Percentiles rank a stretch among this genome's conserved stretches.
phyloP scores from a whole-genome alignment of 2,797 vertebrate genomes.

The Intellagama lesueurii region DNA sequence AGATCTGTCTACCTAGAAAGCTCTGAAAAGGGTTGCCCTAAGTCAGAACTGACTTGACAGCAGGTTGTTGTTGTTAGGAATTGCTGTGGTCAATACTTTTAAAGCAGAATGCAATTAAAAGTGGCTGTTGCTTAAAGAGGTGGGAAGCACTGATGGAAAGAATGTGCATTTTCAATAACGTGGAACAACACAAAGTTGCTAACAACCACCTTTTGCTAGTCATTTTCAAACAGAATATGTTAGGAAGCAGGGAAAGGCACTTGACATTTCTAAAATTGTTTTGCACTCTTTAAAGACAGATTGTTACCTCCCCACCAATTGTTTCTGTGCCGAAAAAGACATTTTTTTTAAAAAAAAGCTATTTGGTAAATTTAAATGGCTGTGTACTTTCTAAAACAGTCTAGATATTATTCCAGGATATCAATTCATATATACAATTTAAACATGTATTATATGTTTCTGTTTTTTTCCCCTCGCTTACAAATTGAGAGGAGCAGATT shows the following conservation, averaged over 20 bases:
- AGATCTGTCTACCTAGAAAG: too few species aligned
- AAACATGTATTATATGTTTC: not conserved
- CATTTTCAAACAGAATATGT: conserved; percentile 62
- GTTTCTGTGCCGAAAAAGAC: not conserved
- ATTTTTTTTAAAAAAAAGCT: not conserved
- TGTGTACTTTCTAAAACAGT: conserved; percentile 58
- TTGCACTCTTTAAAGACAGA: conserved; percentile 16
- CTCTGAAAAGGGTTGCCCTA: too few species aligned
- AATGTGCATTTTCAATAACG: conserved; percentile 22
- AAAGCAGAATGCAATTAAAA: conserved; percentile 28
- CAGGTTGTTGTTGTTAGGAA: too few species aligned
- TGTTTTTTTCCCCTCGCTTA: conserved; percentile 35
- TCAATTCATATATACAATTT: conserved; percentile 34
- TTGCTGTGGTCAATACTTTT: not conserved
- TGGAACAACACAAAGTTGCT: conserved; percentile 63
- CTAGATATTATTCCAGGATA: conserved; percentile 55
- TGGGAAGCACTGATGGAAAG: not conserved
- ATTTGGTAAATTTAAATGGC: conserved; percentile 21
- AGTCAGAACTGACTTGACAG: too few species aligned
- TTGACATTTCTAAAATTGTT: conserved; percentile 67
- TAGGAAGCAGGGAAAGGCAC: conserved; percentile 47
- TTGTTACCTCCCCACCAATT: too few species aligned
- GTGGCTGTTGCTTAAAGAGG: conserved; percentile 11
- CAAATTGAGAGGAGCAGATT: conserved; percentile 35
- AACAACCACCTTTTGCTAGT: conserved; percentile 40